Conservation (phyloP, 2,797 vertebrate species). For the Caiman crocodilus region DNA sequence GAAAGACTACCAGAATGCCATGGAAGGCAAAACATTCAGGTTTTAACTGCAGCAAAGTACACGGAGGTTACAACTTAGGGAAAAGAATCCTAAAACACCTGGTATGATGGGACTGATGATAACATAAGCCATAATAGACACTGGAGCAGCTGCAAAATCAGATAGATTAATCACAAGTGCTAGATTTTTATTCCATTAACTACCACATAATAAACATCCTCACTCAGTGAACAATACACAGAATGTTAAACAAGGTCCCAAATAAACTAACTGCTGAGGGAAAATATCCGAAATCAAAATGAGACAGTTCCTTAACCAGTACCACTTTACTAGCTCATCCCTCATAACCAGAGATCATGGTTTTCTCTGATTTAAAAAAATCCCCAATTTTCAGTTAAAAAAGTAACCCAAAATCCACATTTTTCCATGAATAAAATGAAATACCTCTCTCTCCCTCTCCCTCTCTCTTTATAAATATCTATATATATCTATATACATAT, state of each 20-base stretch:
- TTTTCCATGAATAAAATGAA: too few species aligned
- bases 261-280: background rate
- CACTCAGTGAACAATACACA: background rate
- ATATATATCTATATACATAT: too few species aligned
- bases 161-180: background rate
- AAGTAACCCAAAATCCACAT: too few species aligned
- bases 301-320: background rate
- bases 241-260: background rate
- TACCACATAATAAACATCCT: background rate
- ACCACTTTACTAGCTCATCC: background rate
- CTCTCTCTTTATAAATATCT: too few species aligned
- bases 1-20: too few species aligned
- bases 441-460: too few species aligned
- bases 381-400: too few species aligned
- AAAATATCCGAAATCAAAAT: background rate
- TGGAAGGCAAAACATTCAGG: too few species aligned
- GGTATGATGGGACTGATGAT: background rate
- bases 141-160: background rate
- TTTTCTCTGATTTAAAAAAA: too few species aligned
- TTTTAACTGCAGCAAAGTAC: too few species aligned
- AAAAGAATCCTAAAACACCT: too few species aligned
- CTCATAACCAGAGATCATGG: background rate
- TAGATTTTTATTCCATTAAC: background rate
- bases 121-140: background rate
- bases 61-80: too few species aligned